phyloP scores from a whole-genome alignment of 1,140 invertebrate species.

The Melipona quadrifasciata region DNA sequence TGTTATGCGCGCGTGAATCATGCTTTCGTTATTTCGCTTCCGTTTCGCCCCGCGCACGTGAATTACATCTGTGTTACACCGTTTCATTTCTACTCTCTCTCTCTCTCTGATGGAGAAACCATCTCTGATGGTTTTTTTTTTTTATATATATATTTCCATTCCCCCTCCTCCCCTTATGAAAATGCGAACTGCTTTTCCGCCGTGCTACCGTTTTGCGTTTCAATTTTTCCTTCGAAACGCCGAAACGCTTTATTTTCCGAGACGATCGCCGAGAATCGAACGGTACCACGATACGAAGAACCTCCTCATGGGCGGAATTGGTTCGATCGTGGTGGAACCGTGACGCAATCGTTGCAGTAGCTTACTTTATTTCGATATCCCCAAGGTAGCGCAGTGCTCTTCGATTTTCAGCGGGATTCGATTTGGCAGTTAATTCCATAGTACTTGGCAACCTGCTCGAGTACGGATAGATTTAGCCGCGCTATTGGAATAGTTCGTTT shows the following conservation, averaged over 20 bases:
- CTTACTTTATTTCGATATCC: neutral
- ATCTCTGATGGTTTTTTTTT: no score
- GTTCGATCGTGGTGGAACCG: neutral
- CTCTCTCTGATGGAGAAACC: no score
- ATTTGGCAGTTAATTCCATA: neutral
- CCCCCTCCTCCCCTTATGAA: no score
- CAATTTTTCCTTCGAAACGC: neutral
- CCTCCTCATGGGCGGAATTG: neutral
- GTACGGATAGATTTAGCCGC: no score
- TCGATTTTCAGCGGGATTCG: neutral
- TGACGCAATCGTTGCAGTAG: neutral
- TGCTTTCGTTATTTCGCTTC: neutral
- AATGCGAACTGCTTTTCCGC: no score
- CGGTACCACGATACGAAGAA: no score
- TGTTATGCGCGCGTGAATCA: neutral
- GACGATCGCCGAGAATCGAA: neutral
- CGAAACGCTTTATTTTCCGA: no score
- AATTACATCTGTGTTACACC: neutral
- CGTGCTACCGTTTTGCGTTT: neutral
- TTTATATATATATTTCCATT: no score
- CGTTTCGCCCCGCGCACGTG: neutral
- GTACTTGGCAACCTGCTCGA: neutral
- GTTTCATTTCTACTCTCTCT: neutral
- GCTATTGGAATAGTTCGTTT: neutral
- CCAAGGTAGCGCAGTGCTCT: neutral